phyloP scores from a whole-genome alignment of 1,140 invertebrate species.

The Drosophila azteca region DNA sequence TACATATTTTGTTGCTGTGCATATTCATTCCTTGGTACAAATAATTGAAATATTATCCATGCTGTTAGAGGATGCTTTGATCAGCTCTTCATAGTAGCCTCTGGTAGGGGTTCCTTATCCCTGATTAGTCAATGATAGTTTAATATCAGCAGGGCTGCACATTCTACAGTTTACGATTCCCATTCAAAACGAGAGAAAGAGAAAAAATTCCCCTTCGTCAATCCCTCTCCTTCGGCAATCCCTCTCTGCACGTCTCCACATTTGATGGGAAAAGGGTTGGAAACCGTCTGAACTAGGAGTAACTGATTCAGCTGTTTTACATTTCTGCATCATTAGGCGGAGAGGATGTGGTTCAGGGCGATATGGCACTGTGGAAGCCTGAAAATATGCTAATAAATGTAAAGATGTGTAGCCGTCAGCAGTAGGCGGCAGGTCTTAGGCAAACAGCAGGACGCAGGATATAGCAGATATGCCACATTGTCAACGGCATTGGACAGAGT shows the following conservation, averaged over 20 bases:
- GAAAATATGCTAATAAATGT: slow-evolving; percentile 34
- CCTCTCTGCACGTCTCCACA: slow-evolving; percentile 23
- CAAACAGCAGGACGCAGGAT: slow-evolving; percentile 37
- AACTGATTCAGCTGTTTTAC: slow-evolving; percentile 39
- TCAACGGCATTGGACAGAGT: background rate
- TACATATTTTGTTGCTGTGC: background rate
- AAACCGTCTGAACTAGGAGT: slow-evolving; percentile 15
- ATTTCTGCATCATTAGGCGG: slow-evolving; percentile 49
- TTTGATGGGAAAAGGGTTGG: slow-evolving; percentile 23
- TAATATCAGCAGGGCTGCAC: background rate
- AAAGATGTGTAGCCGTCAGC: slow-evolving; percentile 29
- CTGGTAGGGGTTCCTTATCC: no score
- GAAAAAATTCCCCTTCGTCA: no score
- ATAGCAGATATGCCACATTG: no score
- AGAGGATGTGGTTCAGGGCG: background rate
- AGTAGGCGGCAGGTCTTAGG: slow-evolving; percentile 41
- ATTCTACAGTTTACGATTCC: no score
- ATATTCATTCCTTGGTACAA: background rate
- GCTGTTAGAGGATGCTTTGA: no score
- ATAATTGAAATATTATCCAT: slow-evolving; percentile 4
- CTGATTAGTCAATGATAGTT: slow-evolving; percentile 7
- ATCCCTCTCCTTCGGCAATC: slow-evolving; percentile 8
- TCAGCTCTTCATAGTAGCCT: no score
- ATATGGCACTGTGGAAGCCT: background rate
- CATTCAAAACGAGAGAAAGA: no score